Base-by-base conservation (phyloP, 1,140 invertebrate species). In the Pinna nobilis region DNA sequence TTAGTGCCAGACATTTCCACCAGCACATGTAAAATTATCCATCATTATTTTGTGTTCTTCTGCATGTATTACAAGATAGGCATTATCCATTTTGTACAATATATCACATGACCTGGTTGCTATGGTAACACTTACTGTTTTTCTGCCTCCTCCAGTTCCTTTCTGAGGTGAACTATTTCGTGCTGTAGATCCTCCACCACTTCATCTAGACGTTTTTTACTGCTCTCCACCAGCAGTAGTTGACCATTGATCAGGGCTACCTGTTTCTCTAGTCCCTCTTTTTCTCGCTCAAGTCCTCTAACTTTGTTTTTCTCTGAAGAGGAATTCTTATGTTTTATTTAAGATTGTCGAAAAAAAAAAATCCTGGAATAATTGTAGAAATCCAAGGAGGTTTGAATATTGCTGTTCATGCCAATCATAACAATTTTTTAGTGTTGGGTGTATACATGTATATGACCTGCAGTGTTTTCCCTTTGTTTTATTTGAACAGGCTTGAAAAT, bases 191-290 rank as follows among this genome's bases (percentile, higher is more conserved):
- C 77, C 51, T 82, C 77, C 3, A 80, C 77, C 0, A 79, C 77
- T 47, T 84, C 82, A 28, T 84, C 83, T 6, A 79, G 57, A 32
- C 83, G 70, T 69, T 83, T 83, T 55, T 86, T 85, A 78, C 82
- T 84, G 33, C 82, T 77, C 60, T 86, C 85, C n/a, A 83, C 74
- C 53, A 86, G 68, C 5, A 75, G 59, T 44, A 86, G 67, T 68
- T 85, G 82, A 11, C 83, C 82, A 59, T 82, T 83, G 5, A 86
- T 72, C 1, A 84, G 69, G 3, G 81, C 79, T 7, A 85, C 81
- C 55, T 84, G 79, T 53, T 83, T 84, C 69, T 85, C 82, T 25
- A 85, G 70, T 15, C 78, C 82, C 47, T 82, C 84, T 30, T 82
- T 81, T 61, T 87, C 85, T 47, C 59, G 67, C 66, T 76, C 73